Base-by-base conservation (phyloP, 2,888 invertebrate species). In the Drosophila kuntzei region DNA sequence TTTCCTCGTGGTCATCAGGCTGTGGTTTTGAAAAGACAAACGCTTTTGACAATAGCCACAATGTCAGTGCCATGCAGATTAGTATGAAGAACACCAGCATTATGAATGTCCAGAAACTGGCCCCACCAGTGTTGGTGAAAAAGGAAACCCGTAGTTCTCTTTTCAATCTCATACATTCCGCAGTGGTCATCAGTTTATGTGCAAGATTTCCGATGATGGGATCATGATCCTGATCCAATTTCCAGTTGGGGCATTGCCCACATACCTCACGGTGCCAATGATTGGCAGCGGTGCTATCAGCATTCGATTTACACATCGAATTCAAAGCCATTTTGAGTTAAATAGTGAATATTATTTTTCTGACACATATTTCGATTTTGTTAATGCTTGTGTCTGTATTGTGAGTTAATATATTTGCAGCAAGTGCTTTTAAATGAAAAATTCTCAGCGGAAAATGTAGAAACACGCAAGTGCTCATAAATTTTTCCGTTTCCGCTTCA, bases 401-500 rank as follows among this genome's bases (percentile, higher is more conserved):
- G 16, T 14, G 36, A 36, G 27, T 18, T 34, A 59, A 32, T 29
- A 43, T 29, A 14, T 11, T 39, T 12, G 9, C 29, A 16, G 25
- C 16, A 27, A 22, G 11, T 12, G 39, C 39, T 44, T 49, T 44
- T 37, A 29, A 63, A 57, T 54, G 49, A 60, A 44, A 57, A 55
- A 55, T 57, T 46, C 18, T 43, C n/a, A 9, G 44, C 25, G 54
- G 27, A 54, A 62, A 75, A 50, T 36, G 49, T 37, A 7, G 11
- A 55, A 71, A 11, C 53, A 57, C 44, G 37, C 64, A 64, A 67
- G 44, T 54, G 57, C 61, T 63, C 70, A 84, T 80, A 78, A 72
- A 84, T 87, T 75, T 75, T 74, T 47, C 46, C 58, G 55, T 80
- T 83, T 66, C 32, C 27, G 41, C 46, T 55, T 54, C 46, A 37